Evolutionary conservation across 2,797 vertebrate genomes (phyloP).

Genomic region (Anableps anableps): DNA sequence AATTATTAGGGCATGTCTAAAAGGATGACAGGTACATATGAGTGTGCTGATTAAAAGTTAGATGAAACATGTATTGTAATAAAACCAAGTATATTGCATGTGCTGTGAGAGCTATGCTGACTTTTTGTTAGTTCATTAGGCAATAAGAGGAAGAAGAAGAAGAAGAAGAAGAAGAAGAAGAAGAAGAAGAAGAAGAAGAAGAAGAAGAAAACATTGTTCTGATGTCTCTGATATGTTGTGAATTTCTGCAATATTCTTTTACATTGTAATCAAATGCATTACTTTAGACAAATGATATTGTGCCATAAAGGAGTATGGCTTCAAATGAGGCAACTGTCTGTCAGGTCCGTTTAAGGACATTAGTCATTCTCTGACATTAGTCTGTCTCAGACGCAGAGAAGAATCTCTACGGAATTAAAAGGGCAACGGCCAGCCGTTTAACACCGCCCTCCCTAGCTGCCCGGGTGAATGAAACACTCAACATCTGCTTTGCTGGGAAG

Average conservation of each 20-base stretch:
- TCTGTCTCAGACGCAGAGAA: not conserved
- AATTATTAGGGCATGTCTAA: not conserved
- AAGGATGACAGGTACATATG: not conserved
- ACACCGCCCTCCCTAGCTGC: slow-evolving; percentile 53
- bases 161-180: no score
- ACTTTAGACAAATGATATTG: not conserved
- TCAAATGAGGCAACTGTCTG: not conserved
- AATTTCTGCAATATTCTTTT: no score
- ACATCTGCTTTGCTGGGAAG: not conserved
- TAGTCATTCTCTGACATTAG: no score
- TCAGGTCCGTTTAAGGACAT: slow-evolving; percentile 31
- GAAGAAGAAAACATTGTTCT: no score
- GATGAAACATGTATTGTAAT: not conserved
- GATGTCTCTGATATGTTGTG: no score
- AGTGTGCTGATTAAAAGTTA: not conserved
- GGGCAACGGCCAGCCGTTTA: not conserved
- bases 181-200: no score
- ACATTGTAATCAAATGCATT: not conserved
- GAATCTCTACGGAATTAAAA: not conserved
- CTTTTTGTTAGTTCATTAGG: not conserved
- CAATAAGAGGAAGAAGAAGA: no score
- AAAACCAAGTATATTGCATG: not conserved
- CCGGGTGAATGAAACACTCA: slow-evolving; percentile 16
- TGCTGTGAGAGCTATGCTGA: not conserved
- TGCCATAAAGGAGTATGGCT: not conserved